A percentile compares a stretch with the other conserved stretches of the same genome.
These are phyloP conservation scores for Rutilus rutilus DNA, from an alignment of 2,113 vertebrate species.

Conservation along the genomic window DNA sequence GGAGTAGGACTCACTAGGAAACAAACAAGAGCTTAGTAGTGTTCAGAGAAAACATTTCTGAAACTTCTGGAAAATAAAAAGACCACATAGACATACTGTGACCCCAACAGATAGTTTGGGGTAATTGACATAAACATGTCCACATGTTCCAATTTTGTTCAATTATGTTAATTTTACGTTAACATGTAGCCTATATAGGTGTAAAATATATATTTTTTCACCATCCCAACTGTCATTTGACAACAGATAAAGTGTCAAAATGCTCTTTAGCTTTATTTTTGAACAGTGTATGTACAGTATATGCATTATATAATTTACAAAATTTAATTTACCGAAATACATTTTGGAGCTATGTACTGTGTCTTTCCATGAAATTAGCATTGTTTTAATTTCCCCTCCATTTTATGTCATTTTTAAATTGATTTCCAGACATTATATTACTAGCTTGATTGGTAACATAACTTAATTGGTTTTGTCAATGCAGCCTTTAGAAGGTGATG, in stretches of 20 bases:
- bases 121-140: neutral
- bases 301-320: neutral
- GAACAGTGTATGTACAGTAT: too few relatives aligned
- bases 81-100: neutral
- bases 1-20: slow-evolving; percentile 77
- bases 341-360: neutral
- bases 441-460: neutral
- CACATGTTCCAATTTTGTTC: too few relatives aligned
- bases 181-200: too few relatives aligned
- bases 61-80: neutral
- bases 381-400: neutral
- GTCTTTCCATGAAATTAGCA: neutral
- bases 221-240: neutral
- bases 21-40: slow-evolving; percentile 13
- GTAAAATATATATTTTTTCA: neutral
- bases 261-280: too few relatives aligned
- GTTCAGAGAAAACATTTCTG: neutral
- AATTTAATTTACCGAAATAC: neutral
- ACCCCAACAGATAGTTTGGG: neutral
- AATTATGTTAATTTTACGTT: too few relatives aligned
- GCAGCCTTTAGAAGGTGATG: neutral
- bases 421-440: neutral
- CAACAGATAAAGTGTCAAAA: too few relatives aligned
- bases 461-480: neutral
- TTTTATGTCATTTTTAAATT: neutral